Evolutionary conservation across 2,888 invertebrate species (phyloP).

Genomic region (Leucophenga montana): DNA sequence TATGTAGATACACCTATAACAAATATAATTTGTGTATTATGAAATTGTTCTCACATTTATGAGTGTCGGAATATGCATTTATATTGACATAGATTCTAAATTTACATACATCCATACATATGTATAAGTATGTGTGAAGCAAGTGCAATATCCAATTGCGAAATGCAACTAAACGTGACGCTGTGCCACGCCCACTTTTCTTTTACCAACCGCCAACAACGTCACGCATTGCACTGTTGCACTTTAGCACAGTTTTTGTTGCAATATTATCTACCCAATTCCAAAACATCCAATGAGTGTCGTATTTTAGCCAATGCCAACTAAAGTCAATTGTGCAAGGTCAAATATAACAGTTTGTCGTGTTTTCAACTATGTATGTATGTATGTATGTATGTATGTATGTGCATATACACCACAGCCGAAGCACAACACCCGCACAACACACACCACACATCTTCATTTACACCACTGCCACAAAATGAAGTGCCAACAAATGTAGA

Average conservation of each 20-base stretch:
- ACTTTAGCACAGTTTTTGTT: neutral
- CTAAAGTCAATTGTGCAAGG: slow-evolving; percentile 24
- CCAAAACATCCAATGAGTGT: too few species aligned
- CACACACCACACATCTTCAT: neutral
- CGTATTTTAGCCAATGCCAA: slow-evolving; percentile 3
- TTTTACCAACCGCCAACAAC: neutral
- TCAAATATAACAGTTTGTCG: slow-evolving; percentile 23
- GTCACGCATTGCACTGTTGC: neutral
- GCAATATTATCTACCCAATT: neutral
- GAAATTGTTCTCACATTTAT: too few species aligned
- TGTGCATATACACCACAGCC: neutral
- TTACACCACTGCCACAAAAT: neutral
- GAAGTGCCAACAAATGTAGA: neutral
- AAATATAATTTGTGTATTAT: too few species aligned
- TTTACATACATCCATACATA: too few species aligned
- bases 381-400: too few species aligned
- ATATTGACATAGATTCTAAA: too few species aligned
- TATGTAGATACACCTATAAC: too few species aligned
- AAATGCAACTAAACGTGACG: too few species aligned
- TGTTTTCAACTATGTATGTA: too few species aligned
- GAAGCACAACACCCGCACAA: neutral
- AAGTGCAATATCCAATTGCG: too few species aligned
- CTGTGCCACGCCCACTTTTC: neutral
- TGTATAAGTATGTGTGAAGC: too few species aligned
- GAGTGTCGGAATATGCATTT: too few species aligned